Base-by-base conservation (phyloP, 2,113 vertebrate genomes). In the Perognathus longimembris region DNA sequence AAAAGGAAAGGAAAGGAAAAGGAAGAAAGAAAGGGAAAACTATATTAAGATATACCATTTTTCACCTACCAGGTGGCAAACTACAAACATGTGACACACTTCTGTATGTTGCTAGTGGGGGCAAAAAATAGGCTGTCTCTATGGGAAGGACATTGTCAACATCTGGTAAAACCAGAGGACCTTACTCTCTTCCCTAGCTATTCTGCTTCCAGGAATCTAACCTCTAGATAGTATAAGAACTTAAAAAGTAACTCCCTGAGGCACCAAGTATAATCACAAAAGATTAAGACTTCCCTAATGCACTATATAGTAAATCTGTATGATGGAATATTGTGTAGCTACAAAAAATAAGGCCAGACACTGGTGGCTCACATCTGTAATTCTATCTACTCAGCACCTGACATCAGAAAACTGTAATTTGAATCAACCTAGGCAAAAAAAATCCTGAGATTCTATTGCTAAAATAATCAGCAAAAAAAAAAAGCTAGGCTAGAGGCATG, bases 31-130 rank as follows among this genome's bases (percentile, higher is more conserved):
- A 94, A 74, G 59, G 12, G 36, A 38, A 79, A 76, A 54, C 36
- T 71, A 40, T 22, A 59, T 0, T 5, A 42, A 80, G 38, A 67
- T 36, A 40, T 24, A 54, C 50, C 14, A 59, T 18, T 40, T 74
- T 81, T 61, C 79, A 91, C 79, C 80, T 85, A 79, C 67, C 59
- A 84, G 77, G 22, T 21, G 28, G 54, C 66, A 83, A 82, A 96
- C 11, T n/a, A 32, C 70, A 76, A 24, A 26, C 38, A 50, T 36
- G 6, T 63, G 64, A 78, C 28, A 34, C 38, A 50, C 1, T 63
- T 71, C 30, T 75, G 50, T 64, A 83, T 12, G 61, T 30, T 5
- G 36, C 86, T 26, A 6, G 54, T 18, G 2, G 81, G 32, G 36
- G 34, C 1, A 9, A 28, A 45, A 45, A 24, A 40, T 8, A 66